A percentile compares a stretch with the other conserved stretches of the same genome.
Conservation (phyloP, 2,113 vertebrate species). For the Gambusia holbrooki region DNA sequence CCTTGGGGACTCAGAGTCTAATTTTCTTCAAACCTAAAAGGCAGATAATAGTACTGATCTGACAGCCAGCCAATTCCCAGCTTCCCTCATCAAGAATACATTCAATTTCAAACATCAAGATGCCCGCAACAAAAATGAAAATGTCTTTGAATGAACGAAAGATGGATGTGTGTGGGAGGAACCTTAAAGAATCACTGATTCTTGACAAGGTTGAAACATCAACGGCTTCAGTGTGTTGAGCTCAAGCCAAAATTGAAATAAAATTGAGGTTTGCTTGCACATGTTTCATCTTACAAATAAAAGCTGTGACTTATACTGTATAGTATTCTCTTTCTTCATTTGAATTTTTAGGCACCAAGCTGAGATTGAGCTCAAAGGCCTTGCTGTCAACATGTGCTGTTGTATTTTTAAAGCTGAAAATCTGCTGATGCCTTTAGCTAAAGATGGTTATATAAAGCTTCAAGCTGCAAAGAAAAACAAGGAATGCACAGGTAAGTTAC, state of each 20-base stretch:
- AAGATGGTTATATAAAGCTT: conserved; percentile 8
- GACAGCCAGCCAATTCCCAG: conserved; percentile 73
- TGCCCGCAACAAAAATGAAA: conserved; percentile 62
- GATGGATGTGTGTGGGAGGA: conserved; percentile 17
- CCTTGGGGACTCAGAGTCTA: conserved; percentile 72
- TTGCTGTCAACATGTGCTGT: neutral
- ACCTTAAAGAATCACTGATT: conserved; percentile 53
- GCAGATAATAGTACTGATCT: conserved; percentile 75
- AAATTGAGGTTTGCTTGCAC: conserved; percentile 27
- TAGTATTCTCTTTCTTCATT: conserved; percentile 9
- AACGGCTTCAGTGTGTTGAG: conserved; percentile 22
- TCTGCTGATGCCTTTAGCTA: neutral
- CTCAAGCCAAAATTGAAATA: conserved; percentile 32
- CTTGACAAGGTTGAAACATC: conserved; percentile 55
- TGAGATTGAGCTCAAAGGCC: neutral
- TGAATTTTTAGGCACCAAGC: neutral
- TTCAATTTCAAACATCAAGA: conserved; percentile 72
- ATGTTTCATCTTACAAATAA: conserved; percentile 7
- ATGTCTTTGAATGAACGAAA: conserved; percentile 59
- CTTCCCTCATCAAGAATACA: conserved; percentile 74
- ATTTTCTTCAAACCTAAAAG: conserved; percentile 77
- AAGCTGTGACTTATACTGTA: neutral
- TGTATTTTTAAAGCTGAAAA: neutral
- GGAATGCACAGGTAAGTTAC: neutral
- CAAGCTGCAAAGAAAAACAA: neutral